These are phyloP conservation scores for Cryptotis parvus DNA, from an alignment of 2,113 vertebrate genomes.

Conservation along the genomic window DNA sequence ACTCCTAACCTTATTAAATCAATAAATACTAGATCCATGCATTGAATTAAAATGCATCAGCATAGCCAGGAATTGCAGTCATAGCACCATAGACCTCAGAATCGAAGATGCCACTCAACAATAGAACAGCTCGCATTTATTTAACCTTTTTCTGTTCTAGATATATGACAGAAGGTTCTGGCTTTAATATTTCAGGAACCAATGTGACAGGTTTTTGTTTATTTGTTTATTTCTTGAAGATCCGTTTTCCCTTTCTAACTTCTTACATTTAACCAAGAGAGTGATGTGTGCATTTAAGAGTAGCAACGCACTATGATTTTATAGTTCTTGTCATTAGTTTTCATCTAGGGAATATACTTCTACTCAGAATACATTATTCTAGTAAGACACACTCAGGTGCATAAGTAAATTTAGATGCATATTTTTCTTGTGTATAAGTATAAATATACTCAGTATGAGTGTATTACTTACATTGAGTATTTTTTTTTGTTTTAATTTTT, in stretches of 20 bases:
- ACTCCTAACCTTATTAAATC: conserved; percentile 81
- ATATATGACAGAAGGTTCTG: conserved; percentile 26
- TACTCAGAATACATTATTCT: conserved; percentile 42
- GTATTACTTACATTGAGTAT: conserved; percentile 29
- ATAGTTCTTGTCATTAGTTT: conserved; percentile 62
- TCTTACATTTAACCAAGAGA: conserved; percentile 36
- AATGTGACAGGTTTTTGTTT: conserved; percentile 22
- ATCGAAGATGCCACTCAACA: conserved; percentile 66
- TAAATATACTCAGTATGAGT: conserved; percentile 25
- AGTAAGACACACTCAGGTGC: conserved; percentile 18
- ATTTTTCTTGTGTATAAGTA: conserved; percentile 34
- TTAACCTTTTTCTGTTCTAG: conserved; percentile 60
- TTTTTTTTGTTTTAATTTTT: conserved; percentile 5
- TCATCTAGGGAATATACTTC: conserved; percentile 54
- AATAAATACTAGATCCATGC: conserved; percentile 79
- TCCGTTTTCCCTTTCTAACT: conserved; percentile 32
- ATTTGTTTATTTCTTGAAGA: conserved; percentile 57
- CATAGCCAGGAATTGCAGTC: conserved; percentile 65
- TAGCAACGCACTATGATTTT: conserved; percentile 1
- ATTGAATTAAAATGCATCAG: conserved; percentile 78
- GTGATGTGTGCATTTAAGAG: conserved; percentile 35
- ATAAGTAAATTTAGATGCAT: conserved; percentile 25
- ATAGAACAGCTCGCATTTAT: conserved; percentile 57
- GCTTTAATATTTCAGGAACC: conserved; percentile 50
- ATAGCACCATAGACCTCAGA: conserved; percentile 38